Conservation (phyloP, 2,888 invertebrate genomes). For the Malacosoma neustria region DNA sequence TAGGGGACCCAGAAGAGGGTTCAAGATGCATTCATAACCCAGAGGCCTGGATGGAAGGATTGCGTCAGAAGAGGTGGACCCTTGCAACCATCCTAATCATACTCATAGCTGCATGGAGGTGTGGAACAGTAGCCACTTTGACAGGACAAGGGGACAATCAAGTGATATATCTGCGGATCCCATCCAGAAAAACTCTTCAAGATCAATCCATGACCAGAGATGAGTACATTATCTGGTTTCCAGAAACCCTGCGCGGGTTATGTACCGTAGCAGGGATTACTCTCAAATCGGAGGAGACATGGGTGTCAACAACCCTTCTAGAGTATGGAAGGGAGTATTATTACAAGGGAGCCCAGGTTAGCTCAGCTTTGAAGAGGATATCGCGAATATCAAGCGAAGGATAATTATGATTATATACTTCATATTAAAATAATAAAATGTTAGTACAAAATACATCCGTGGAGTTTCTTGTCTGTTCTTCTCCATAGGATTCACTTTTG, state of each 20-base stretch:
- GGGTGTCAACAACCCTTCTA: background rate
- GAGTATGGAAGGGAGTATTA: constrained; percentile 4
- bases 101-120: constrained; percentile 3
- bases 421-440: too few relatives aligned
- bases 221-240: constrained; percentile 1
- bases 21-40: too few relatives aligned
- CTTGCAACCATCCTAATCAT: constrained; percentile 7
- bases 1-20: background rate
- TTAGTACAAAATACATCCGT: too few relatives aligned
- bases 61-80: constrained; percentile 9
- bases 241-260: background rate
- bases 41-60: constrained; percentile 7
- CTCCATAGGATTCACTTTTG: too few relatives aligned
- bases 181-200: background rate
- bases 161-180: constrained; percentile 6
- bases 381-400: too few relatives aligned
- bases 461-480: too few relatives aligned
- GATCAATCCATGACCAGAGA: background rate
- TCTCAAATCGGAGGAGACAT: constrained; percentile 2
- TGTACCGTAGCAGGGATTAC: constrained; percentile 3
- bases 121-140: constrained; percentile 4
- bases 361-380: too few relatives aligned
- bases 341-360: constrained; percentile 1
- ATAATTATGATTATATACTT: too few relatives aligned
- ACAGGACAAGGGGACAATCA: constrained; percentile 10